phyloP scores from a whole-genome alignment of 2,888 invertebrate species.

The Tachina lurida region DNA sequence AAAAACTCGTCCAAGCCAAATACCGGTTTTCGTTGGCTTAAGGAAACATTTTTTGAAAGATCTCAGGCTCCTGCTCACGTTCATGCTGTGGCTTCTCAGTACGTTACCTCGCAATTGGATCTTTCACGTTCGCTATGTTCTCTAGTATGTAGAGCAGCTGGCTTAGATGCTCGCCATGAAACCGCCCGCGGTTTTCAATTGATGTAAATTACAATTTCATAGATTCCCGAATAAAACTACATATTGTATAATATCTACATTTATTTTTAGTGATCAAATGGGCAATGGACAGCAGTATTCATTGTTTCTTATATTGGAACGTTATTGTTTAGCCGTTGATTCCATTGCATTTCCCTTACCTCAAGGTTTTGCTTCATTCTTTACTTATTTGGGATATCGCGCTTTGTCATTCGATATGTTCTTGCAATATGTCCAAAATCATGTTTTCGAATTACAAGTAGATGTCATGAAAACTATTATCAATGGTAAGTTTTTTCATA shows the following conservation, averaged over 20 bases:
- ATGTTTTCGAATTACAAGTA: conserved; percentile 93
- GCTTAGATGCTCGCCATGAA: conserved; percentile 87
- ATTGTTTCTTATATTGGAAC: conserved; percentile 90
- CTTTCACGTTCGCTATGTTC: conserved; percentile 90
- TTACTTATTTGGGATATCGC: conserved; percentile 92
- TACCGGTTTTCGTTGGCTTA: conserved; percentile 83
- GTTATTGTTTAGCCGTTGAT: conserved; percentile 91
- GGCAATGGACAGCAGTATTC: conserved; percentile 87
- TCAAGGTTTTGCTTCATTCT: conserved; percentile 94
- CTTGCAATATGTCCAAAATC: conserved; percentile 91
- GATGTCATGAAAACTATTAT: conserved; percentile 94
- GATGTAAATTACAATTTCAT: conserved; percentile 84
- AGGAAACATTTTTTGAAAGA: conserved; percentile 82
- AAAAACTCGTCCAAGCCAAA: conserved; percentile 85
- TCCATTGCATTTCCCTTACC: conserved; percentile 92
- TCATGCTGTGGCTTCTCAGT: conserved; percentile 91
- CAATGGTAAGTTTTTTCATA: conserved; percentile 84
- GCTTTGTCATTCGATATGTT: conserved; percentile 90
- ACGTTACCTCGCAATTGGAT: conserved; percentile 92
- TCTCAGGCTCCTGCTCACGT: conserved; percentile 88
- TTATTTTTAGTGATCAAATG: conserved; percentile 87
- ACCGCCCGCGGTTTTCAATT: conserved; percentile 90
- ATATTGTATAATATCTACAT: not conserved
- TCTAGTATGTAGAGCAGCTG: conserved; percentile 87
- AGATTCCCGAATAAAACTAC: not conserved